These are phyloP conservation scores for Garra rufa DNA, from an alignment of 2,113 vertebrate genomes.

Conservation along the genomic window DNA sequence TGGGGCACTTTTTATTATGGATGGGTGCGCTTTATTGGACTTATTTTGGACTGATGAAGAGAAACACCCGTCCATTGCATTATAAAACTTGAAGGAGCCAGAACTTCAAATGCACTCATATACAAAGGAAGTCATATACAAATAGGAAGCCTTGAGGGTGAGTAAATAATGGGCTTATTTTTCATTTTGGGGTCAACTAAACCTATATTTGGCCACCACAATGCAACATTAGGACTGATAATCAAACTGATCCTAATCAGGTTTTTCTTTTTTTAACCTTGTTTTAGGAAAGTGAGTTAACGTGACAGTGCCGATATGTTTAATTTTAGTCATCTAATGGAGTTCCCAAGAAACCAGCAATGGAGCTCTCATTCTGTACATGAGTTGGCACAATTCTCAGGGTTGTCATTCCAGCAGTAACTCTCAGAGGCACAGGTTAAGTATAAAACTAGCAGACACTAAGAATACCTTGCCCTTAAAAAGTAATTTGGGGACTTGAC, in stretches of 20 bases:
- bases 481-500: slow-evolving; percentile 60
- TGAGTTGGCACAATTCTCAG: slow-evolving; percentile 4
- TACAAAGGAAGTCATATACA: no score
- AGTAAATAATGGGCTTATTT: no score
- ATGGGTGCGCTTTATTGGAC: no score
- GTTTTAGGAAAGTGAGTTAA: not conserved
- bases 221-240: not conserved
- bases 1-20: no score
- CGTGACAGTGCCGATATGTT: not conserved
- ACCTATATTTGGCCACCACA: no score
- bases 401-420: slow-evolving; percentile 13
- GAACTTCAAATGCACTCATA: no score
- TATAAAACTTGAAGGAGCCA: no score
- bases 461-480: slow-evolving; percentile 72
- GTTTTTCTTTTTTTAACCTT: not conserved
- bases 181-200: no score
- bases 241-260: no score
- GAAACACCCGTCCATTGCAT: no score
- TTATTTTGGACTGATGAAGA: no score
- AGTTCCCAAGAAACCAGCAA: not conserved
- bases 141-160: no score
- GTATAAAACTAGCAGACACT: slow-evolving; percentile 43
- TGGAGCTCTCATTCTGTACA: not conserved
- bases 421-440: slow-evolving; percentile 10
- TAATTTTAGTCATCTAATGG: not conserved